These are phyloP conservation scores for Aldabrachelys gigantea DNA, from an alignment of 2,113 vertebrate species.

Conservation along the genomic window DNA sequence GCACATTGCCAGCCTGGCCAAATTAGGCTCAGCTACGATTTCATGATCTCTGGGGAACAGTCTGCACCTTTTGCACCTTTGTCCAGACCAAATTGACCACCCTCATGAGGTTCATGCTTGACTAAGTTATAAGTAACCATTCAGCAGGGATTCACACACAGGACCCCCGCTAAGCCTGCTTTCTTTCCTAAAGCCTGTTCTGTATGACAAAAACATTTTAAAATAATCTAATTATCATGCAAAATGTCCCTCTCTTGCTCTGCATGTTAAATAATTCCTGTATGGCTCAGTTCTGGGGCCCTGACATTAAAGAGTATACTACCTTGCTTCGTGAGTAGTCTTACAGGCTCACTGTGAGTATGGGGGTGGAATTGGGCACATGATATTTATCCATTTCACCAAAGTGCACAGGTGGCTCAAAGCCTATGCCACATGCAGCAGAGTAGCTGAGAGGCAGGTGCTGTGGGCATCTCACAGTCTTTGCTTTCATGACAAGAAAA, in stretches of 20 bases:
- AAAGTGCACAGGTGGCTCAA: fast-evolving
- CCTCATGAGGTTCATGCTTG: background rate
- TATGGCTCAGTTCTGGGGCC: background rate
- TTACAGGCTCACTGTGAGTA: background rate
- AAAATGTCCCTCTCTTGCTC: background rate
- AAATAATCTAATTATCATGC: background rate
- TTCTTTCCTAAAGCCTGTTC: background rate
- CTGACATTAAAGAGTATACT: background rate
- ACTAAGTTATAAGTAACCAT: background rate
- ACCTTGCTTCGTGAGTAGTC: background rate
- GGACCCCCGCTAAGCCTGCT: background rate
- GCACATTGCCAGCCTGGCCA: conserved; percentile 42
- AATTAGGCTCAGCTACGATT: conserved; percentile 30
- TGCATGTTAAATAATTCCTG: background rate
- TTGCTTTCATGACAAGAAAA: background rate
- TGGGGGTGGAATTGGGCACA: background rate
- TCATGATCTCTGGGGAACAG: conserved; percentile 28
- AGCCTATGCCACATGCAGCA: fast-evolving
- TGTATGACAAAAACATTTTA: background rate
- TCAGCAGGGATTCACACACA: background rate
- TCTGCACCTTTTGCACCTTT: background rate
- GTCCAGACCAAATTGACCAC: background rate
- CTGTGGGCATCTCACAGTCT: background rate
- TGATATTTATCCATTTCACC: background rate
- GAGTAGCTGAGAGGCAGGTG: background rate